Evolutionary conservation across 2,888 invertebrate species (phyloP).

Genomic region (Eupithecia subfuscata): DNA sequence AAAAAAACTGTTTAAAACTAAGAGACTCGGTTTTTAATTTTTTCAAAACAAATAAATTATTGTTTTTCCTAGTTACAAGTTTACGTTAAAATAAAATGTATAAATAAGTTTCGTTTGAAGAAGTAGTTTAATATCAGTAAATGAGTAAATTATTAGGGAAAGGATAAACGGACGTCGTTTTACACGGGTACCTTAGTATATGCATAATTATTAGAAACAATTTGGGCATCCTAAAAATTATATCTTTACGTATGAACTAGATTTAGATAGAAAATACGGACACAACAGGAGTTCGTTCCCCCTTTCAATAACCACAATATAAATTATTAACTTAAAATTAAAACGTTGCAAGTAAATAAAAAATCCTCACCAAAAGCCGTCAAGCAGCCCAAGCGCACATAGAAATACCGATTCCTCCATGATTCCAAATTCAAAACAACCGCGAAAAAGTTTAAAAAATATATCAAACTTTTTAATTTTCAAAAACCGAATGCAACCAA

Average conservation of each 20-base stretch:
- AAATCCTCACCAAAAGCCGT: constrained; percentile 70
- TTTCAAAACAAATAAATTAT: no score
- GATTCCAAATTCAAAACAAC: constrained; percentile 28
- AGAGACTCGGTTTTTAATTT: no score
- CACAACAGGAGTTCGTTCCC: neutral
- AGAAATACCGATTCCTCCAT: constrained; percentile 55
- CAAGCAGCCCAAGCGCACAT: constrained; percentile 50
- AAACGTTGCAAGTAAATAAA: neutral
- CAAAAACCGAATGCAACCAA: constrained; percentile 51
- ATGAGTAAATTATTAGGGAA: neutral
- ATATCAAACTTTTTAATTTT: constrained; percentile 17
- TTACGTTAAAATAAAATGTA: neutral
- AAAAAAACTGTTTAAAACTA: neutral
- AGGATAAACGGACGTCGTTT: neutral
- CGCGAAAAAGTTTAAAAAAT: neutral
- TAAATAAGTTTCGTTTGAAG: neutral
- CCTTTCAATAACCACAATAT: neutral
- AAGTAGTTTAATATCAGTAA: neutral
- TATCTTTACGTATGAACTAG: neutral
- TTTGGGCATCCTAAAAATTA: neutral
- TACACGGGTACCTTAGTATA: neutral
- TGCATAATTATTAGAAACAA: neutral
- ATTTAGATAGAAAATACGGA: neutral
- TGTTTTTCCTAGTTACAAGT: neutral
- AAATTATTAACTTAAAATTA: neutral